A percentile compares a stretch with the other conserved stretches of the same genome.
phyloP scores from a whole-genome alignment of 2,888 invertebrate genomes.

The Argyresthia goedartella region DNA sequence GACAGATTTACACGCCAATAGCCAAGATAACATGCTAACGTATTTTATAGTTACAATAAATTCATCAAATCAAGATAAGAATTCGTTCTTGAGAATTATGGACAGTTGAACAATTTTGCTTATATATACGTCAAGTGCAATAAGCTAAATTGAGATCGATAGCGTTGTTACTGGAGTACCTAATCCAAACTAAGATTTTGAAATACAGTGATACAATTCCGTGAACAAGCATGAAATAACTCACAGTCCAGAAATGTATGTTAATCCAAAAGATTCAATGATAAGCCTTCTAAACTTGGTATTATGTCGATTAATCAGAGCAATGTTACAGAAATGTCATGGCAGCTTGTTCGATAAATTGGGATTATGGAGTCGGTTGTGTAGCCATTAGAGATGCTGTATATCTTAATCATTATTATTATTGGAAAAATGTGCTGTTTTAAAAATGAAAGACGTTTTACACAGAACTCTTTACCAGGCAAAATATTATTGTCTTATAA shows the following conservation, averaged over 20 bases:
- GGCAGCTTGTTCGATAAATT: no score
- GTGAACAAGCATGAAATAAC: background rate
- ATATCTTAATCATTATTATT: no score
- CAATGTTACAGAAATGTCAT: no score
- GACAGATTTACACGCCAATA: slow-evolving; percentile 21
- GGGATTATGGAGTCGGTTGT: no score
- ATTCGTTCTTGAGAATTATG: background rate
- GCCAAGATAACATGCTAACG: background rate
- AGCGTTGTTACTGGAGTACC: background rate
- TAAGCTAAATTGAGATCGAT: background rate
- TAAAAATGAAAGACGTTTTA: no score
- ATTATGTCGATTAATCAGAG: no score
- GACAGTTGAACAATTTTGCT: background rate
- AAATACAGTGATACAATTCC: background rate
- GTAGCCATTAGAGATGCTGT: no score
- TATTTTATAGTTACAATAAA: background rate
- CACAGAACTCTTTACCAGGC: no score
- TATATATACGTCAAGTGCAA: no score
- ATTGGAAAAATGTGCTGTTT: no score
- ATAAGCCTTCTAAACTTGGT: slow-evolving; percentile 11
- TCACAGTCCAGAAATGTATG: background rate
- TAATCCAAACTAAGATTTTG: no score
- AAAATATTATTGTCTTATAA: no score
- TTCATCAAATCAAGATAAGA: background rate
- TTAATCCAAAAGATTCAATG: slow-evolving; percentile 6